Percentiles rank a stretch among this genome's conserved stretches.
Evolutionary conservation across 2,113 vertebrate genomes (phyloP).

Genomic region (Oenanthe oenanthe): DNA sequence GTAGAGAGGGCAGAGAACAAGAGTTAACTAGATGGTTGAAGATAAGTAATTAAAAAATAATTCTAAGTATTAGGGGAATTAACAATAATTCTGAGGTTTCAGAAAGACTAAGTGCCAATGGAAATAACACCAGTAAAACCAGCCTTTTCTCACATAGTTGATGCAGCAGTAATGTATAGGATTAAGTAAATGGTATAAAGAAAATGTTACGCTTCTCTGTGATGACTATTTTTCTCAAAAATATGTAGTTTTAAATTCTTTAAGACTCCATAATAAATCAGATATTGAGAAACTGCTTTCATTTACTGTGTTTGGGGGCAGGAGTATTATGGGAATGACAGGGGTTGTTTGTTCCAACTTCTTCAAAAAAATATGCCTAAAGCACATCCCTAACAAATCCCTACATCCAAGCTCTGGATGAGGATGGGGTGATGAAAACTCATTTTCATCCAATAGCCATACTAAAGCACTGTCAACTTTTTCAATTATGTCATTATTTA

Average conservation of each 20-base stretch:
- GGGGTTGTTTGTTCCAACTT: background rate
- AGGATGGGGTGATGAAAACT: background rate
- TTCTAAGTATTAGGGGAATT: background rate
- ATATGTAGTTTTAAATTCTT: background rate
- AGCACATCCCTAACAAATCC: background rate
- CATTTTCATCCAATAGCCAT: background rate
- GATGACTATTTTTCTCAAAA: background rate
- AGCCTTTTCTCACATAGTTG: background rate
- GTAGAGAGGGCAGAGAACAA: background rate
- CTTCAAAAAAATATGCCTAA: background rate
- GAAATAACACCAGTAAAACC: background rate
- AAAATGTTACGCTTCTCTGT: background rate
- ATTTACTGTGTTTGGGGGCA: background rate
- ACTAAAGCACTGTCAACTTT: background rate
- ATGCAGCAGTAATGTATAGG: background rate
- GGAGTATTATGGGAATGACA: accelerated
- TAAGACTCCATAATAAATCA: background rate
- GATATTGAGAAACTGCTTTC: background rate
- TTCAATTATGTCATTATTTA: background rate
- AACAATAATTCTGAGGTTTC: background rate
- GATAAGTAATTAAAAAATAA: background rate
- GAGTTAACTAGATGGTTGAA: background rate
- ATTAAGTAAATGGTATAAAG: background rate
- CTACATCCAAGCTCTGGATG: background rate
- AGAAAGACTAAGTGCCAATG: background rate